phyloP scores from a whole-genome alignment of 1,140 invertebrate species.

The Drosophila sproati region DNA sequence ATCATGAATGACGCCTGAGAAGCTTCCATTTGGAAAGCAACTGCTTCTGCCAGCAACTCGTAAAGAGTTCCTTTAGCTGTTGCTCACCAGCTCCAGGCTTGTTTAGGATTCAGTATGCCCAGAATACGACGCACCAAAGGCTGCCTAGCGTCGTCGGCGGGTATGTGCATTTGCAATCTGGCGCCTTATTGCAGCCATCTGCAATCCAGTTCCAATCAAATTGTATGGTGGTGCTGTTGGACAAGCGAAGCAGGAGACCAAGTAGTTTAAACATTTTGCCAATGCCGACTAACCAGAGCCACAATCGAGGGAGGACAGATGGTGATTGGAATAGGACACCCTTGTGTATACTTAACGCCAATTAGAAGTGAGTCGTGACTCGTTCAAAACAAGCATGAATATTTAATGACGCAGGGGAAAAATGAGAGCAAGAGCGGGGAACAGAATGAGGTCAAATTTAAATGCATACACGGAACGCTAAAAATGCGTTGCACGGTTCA shows the following conservation, averaged over 20 bases:
- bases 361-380: constrained; percentile 47
- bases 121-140: constrained; percentile 50
- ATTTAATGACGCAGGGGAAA: constrained; percentile 28
- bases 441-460: constrained; percentile 10
- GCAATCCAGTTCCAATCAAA: not conserved
- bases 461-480: constrained; percentile 41
- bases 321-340: constrained; percentile 20
- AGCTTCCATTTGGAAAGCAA: constrained; percentile 62
- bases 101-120: constrained; percentile 64
- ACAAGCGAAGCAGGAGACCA: constrained; percentile 17
- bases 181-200: not conserved
- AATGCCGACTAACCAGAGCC: not conserved
- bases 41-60: constrained; percentile 53
- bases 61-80: constrained; percentile 51
- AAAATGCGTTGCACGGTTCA: constrained; percentile 43
- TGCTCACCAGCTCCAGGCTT: constrained; percentile 47
- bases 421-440: not conserved
- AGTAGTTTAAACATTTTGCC: not conserved
- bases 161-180: not conserved
- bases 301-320: not conserved
- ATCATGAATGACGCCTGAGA: constrained; percentile 61
- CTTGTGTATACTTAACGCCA: constrained; percentile 67
- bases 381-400: constrained; percentile 42
- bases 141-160: constrained; percentile 12
- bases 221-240: constrained; percentile 4